phyloP scores from a whole-genome alignment of 2,888 invertebrate species.

The Selenia dentaria region DNA sequence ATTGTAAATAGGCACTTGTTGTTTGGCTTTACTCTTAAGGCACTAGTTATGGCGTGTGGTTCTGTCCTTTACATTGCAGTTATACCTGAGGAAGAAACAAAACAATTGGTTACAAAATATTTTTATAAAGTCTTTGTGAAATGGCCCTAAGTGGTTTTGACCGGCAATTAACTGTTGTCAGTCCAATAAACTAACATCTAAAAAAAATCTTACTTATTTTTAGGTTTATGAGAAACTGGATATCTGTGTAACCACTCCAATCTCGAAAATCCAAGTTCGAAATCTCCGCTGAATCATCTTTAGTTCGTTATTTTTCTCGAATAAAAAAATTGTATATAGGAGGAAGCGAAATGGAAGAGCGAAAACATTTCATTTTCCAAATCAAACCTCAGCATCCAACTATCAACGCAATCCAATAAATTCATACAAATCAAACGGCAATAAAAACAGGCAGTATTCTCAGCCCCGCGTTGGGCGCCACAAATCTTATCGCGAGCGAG shows the following conservation, averaged over 20 bases:
- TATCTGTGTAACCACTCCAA: too few species aligned
- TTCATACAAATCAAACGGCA: conserved; percentile 61
- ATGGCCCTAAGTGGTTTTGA: too few species aligned
- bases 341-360: neutral
- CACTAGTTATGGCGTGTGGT: conserved; percentile 59
- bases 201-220: neutral
- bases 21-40: conserved; percentile 46
- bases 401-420: conserved; percentile 50
- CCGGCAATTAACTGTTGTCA: too few species aligned
- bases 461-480: conserved; percentile 57
- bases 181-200: too few species aligned
- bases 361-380: conserved; percentile 13
- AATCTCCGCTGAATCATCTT: too few species aligned
- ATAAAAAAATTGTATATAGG: too few species aligned
- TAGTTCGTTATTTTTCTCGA: too few species aligned
- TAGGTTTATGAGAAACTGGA: neutral
- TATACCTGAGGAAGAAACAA: conserved; percentile 56
- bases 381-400: conserved; percentile 17
- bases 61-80: conserved; percentile 63
- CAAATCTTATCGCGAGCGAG: conserved; percentile 43
- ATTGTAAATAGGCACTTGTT: conserved; percentile 53
- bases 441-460: conserved; percentile 42
- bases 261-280: too few species aligned
- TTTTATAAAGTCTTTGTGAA: too few species aligned
- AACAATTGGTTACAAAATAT: conserved; percentile 11